A percentile compares a stretch with the other conserved stretches of the same genome.
These are phyloP conservation scores for Furcifer pardalis DNA, from an alignment of 2,797 vertebrate species.

Conservation along the genomic window DNA sequence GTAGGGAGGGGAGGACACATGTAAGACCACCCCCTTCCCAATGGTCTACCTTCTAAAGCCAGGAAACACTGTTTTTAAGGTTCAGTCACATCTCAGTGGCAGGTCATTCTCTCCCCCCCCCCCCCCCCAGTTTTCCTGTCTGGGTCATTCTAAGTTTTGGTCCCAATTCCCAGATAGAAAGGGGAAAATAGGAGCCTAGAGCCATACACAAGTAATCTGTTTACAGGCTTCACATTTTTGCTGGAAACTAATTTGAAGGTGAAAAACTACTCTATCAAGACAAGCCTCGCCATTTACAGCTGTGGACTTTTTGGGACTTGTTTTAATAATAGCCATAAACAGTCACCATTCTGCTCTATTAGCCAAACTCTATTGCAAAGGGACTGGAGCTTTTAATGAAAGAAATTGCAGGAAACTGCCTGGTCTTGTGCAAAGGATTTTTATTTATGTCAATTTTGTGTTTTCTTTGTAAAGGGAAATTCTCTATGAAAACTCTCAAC, in stretches of 20 bases:
- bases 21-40: conserved; percentile 50
- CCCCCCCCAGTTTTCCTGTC: conserved; percentile 38
- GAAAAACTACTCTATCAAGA: conserved; percentile 43
- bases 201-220: conserved; percentile 31
- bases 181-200: conserved; percentile 40
- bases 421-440: conserved; percentile 31
- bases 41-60: conserved; percentile 29
- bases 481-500: conserved; percentile 3
- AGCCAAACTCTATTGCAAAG: conserved; percentile 1
- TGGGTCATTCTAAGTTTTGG: conserved; percentile 37
- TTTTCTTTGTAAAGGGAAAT: conserved; percentile 44
- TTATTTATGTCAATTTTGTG: conserved; percentile 31
- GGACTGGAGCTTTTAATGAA: conserved; percentile 34
- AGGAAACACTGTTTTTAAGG: conserved; percentile 46
- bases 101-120: conserved; percentile 24
- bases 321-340: conserved; percentile 60
- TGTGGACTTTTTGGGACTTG: conserved; percentile 52
- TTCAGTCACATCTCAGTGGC: conserved; percentile 46
- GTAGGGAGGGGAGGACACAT: conserved; percentile 6
- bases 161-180: conserved; percentile 54
- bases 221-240: conserved; percentile 39
- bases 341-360: conserved; percentile 33
- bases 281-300: background rate
- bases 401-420: conserved; percentile 6
- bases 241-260: conserved; percentile 56